Evolutionary conservation across 1,140 invertebrate species (phyloP).

Genomic region (Triops cancriformis): DNA sequence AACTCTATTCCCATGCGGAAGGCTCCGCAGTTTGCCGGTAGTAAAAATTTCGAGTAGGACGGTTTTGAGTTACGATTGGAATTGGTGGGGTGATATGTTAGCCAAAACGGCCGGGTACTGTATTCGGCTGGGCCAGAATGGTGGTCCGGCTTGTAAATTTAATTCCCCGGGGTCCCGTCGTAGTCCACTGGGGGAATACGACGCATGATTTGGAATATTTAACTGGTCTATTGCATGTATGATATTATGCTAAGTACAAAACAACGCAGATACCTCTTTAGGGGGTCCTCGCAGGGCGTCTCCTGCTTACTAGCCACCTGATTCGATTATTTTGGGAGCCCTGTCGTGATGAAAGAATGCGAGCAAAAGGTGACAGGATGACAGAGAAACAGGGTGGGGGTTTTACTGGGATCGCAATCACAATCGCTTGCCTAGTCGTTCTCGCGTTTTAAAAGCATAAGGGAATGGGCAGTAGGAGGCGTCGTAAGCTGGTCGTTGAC

Average conservation of each 20-base stretch:
- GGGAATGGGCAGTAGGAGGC: not conserved
- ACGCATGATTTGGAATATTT: too few species aligned
- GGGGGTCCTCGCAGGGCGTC: slow-evolving; percentile 7
- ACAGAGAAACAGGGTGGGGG: not conserved
- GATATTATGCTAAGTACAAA: not conserved
- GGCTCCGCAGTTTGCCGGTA: not conserved
- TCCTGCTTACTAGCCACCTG: slow-evolving; percentile 7
- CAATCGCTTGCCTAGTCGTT: not conserved
- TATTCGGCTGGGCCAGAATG: too few species aligned
- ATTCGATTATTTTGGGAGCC: not conserved
- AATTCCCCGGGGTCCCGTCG: too few species aligned
- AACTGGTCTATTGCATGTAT: too few species aligned
- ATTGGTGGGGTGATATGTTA: too few species aligned
- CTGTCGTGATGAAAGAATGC: not conserved
- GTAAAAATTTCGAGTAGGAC: not conserved
- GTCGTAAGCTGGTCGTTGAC: too few species aligned
- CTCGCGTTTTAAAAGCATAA: not conserved
- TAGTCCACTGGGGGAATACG: too few species aligned
- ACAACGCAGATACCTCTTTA: not conserved
- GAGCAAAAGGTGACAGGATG: not conserved
- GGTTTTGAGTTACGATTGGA: not conserved
- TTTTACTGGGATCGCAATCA: not conserved
- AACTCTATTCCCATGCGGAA: not conserved
- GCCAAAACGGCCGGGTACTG: too few species aligned
- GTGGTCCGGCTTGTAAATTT: too few species aligned